Evolutionary conservation across 64 coral and sea anemone species (phyloP), one percentile per base, ranked within the genome.

Genomic region (Orbicella faveolata): DNA sequence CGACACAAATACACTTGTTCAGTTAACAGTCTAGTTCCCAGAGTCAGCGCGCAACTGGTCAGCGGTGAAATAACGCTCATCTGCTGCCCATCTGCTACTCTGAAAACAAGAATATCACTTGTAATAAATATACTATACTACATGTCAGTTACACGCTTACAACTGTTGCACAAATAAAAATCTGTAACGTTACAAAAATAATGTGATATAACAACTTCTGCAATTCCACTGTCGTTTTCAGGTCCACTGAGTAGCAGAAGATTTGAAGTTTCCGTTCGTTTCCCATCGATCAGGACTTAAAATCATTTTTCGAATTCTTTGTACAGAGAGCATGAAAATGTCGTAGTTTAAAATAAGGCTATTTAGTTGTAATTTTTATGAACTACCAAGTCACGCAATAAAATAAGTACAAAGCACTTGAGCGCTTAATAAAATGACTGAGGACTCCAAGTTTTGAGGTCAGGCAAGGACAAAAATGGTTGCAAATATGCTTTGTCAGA

Each of bases 131-230:
- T 6, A 39, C 44, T 77, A 19, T 10, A 44, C 39, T 77, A 77
- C 75, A 77, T 30, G 14, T 39, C 19, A 55, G n/a, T 61, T 80
- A 80, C 54, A 62, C 20, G 26, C 78, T 34, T 59, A 80, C 25
- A 36, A 80, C 15, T 63, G 78, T 17, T 36, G 53, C 25, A 80
- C 53, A 80, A 80, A 80, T 80, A 80, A 80, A 61, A 63, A 61
- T 80, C 78, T 80, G 78, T 54, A 80, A 80, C n/a, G 52, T 80
- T 80, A 80, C n/a, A 80, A 80, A 80, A 80, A 80, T 80, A 80
- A 62, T 59, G 23, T 55, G 77, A 48, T 79, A 55, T 51, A 25
- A 23, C 65, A 59, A 16, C 65, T 68, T 68, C 65, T 20, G 65
- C 23, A 21, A 21, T 68, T 68, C 23, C 65, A 68, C n/a, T 68